Evolutionary conservation across 2,888 invertebrate species (phyloP), one percentile per base, ranked within the genome.

Genomic region (Lithosia quadra): DNA sequence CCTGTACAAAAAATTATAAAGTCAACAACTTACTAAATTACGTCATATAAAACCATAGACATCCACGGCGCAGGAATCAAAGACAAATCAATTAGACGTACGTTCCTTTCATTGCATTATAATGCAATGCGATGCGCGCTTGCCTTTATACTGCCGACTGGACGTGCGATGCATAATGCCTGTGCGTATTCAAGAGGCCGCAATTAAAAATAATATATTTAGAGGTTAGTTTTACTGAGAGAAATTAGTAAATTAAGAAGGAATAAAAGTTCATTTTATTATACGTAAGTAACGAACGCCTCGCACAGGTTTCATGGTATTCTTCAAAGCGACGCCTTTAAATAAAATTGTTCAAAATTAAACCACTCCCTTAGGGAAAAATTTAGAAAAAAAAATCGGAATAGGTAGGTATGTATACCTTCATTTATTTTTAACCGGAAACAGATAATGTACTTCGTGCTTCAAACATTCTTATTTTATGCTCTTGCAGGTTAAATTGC

Each of bases 11-110:
- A 3, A 59, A 21, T 18, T 33, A 34, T 33, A 22, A 15, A 34
- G 64, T 55, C 59, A 49, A 65, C 24, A 43, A 28, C 39, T 49
- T 62, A 63, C 11, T 33, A 63, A 68, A 63, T 64, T 55, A 64
- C 60, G 59, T 68, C 53, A 63, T 63, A 28, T 34, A 33, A 63
- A 63, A 18, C 34, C 63, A 68, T 63, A 64, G 64, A 64, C 65
- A 68, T 39, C 24, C 39, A 63, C 61, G 69, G 34, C 68, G 76
- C 55, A 21, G 76, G 76, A 68, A 71, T 62, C 80, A 73, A 64
- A 73, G 71, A 71, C 77, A 82, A 80, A 80, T 80, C 81, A 81
- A 81, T 81, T 81, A 81, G 72, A 77, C 69, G 74, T 68, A 74
- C 73, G 74, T 76, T 71, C 75, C 62, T 73, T 73, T 69, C 67